These are phyloP conservation scores for Mobula birostris DNA, from an alignment of 2,113 vertebrate species.

Conservation along the genomic window DNA sequence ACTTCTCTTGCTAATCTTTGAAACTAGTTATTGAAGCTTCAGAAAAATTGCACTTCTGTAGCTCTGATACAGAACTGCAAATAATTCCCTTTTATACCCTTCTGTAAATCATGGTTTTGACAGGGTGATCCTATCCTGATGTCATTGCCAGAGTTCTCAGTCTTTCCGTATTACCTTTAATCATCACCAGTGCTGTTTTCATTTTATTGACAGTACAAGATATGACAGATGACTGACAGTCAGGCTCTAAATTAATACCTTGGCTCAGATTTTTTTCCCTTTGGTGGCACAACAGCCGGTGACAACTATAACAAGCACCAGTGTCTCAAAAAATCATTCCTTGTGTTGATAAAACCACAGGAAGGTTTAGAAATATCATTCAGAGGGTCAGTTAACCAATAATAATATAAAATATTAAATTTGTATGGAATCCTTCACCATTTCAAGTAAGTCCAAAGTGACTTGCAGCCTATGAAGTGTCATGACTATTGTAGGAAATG, in stretches of 20 bases:
- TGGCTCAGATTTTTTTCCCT: neutral
- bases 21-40: neutral
- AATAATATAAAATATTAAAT: neutral
- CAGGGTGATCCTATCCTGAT: neutral
- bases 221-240: conserved; percentile 15
- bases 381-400: neutral
- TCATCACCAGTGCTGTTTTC: neutral
- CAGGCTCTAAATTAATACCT: conserved; percentile 14
- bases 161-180: neutral
- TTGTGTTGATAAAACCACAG: neutral
- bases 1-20: neutral
- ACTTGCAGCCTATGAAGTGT: too few species aligned
- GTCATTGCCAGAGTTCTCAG: neutral
- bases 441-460: too few species aligned
- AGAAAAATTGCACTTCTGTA: too few species aligned
- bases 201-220: conserved; percentile 12
- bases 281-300: neutral
- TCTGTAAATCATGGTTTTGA: neutral
- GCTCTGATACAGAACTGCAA: conserved; percentile 8
- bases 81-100: neutral
- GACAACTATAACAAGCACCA: neutral
- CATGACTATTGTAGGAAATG: too few species aligned
- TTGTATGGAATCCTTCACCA: too few species aligned
- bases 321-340: neutral
- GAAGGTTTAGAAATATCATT: neutral